Percentiles rank a stretch among this genome's conserved stretches.
Evolutionary conservation across 2,888 invertebrate species (phyloP).

Genomic region (Tipula helvola): DNA sequence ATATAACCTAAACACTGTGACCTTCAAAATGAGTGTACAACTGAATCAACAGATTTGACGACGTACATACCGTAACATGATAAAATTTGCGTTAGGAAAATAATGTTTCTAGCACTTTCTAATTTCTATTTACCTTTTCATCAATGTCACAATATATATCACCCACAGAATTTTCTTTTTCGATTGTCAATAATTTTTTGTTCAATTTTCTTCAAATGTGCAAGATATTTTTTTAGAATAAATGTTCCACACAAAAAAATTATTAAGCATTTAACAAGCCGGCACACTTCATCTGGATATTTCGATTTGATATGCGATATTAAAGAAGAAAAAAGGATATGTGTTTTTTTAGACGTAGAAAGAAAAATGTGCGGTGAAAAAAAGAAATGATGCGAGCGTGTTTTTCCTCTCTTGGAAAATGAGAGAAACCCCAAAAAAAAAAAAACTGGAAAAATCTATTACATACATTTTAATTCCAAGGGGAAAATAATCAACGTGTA

Average conservation of each 20-base stretch:
- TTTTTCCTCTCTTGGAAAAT: not conserved
- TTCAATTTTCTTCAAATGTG: not conserved
- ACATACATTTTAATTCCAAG: not conserved
- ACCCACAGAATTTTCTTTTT: not conserved
- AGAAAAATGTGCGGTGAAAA: not conserved
- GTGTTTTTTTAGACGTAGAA: not conserved
- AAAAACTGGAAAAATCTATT: not conserved
- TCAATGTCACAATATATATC: not conserved
- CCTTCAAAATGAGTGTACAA: not conserved
- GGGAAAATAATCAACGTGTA: not conserved
- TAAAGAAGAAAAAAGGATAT: not conserved
- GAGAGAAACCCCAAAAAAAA: not conserved
- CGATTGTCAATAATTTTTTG: not conserved
- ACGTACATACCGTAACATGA: not conserved
- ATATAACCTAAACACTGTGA: not conserved
- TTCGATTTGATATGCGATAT: not conserved
- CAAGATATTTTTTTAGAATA: not conserved
- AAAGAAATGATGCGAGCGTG: not conserved
- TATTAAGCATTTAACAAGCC: not conserved
- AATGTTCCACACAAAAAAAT: not conserved
- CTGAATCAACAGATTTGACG: not conserved
- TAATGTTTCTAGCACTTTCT: not conserved
- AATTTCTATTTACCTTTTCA: not conserved
- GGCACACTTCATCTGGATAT: not conserved
- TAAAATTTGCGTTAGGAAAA: not conserved